Evolutionary conservation across 2,888 invertebrate species (phyloP), one percentile per base, ranked within the genome.

Genomic region (Callinectes sapidus): DNA sequence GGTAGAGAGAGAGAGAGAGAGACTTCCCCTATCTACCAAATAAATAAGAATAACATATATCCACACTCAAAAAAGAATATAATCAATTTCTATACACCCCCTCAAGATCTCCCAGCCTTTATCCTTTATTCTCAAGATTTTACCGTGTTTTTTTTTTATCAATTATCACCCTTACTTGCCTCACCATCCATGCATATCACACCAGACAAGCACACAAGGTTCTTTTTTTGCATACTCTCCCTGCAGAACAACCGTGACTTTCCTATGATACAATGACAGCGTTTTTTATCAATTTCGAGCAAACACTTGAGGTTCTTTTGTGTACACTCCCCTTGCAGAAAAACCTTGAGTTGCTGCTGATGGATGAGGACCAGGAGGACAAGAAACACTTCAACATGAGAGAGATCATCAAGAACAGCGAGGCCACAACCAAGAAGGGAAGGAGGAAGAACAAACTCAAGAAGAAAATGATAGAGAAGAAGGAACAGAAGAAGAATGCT

Each of bases 281-380:
- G 39, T 39, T 5, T 39, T 39, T 39, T 2, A 39, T 39, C 39
- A 2, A 39, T 39, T 39, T 39, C 39, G 2, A 39, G 39, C 5
- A 2, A 39, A 39, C 39, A 39, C 39, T 3, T 5, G 5, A 39
- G 39, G 39, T 39, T 39, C 2, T 39, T 39, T 39, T 39, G 2
- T 39, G 2, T 2, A 39, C 39, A 39, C 39, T 39, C 39, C 39
- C 48, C 48, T 10, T 48, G 48, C 90, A 95, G 95, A 97, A 97
- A 77, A 90, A 93, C 35, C 93, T 95, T 23, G 94, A 95, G 48
- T 91, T 95, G 18, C 87, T 95, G 35, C 86, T 95, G n/a, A 94
- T 95, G 94, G 94, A 95, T 87, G 91, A 92, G 66, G 97, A 97
- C 93, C 96, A 97, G 92, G 92, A 91, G 35, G 91, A 89, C 86